A percentile compares a stretch with the other conserved stretches of the same genome.
These are phyloP conservation scores for Hirtodrosophila alboralis DNA, from an alignment of 2,888 invertebrate genomes.

Conservation along the genomic window DNA sequence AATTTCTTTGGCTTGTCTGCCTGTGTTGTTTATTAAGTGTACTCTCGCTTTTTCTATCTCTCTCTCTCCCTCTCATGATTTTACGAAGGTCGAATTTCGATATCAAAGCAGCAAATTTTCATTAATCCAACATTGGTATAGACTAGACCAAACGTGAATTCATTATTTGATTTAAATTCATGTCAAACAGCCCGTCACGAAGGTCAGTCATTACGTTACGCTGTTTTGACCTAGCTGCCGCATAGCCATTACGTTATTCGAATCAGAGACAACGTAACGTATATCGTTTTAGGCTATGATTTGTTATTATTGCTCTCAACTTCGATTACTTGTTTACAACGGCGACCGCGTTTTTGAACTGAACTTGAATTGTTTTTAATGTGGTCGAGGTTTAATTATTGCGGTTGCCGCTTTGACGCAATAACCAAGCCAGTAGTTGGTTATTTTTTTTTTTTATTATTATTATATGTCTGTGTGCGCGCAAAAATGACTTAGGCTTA, in stretches of 20 bases:
- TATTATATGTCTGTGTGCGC: slow-evolving; percentile 5
- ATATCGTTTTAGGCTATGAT: slow-evolving; percentile 22
- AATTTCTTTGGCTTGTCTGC: slow-evolving; percentile 24
- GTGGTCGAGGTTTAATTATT: slow-evolving; percentile 38
- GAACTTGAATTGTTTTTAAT: slow-evolving; percentile 68
- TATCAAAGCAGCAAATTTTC: slow-evolving; percentile 36
- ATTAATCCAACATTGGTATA: not conserved
- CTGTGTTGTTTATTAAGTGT: not conserved
- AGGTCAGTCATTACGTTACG: slow-evolving; percentile 36
- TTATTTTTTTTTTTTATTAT: slow-evolving; percentile 25
- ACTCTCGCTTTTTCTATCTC: slow-evolving; percentile 4
- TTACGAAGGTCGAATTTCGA: slow-evolving; percentile 57
- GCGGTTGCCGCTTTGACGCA: slow-evolving; percentile 45
- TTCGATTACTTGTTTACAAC: slow-evolving; percentile 37
- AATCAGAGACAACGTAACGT: slow-evolving; percentile 35
- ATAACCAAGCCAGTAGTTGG: slow-evolving; percentile 40
- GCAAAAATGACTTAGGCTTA: slow-evolving; percentile 8
- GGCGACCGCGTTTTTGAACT: slow-evolving; percentile 39
- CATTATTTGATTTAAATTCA: slow-evolving; percentile 47
- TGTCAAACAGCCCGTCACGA: slow-evolving; percentile 47
- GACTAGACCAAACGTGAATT: slow-evolving; percentile 8
- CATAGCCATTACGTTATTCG: slow-evolving; percentile 30
- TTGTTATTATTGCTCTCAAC: slow-evolving; percentile 26
- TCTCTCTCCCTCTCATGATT: slow-evolving; percentile 4
- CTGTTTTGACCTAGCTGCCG: slow-evolving; percentile 22